phyloP scores from a whole-genome alignment of 2,113 vertebrate genomes.

The Tachycineta bicolor region DNA sequence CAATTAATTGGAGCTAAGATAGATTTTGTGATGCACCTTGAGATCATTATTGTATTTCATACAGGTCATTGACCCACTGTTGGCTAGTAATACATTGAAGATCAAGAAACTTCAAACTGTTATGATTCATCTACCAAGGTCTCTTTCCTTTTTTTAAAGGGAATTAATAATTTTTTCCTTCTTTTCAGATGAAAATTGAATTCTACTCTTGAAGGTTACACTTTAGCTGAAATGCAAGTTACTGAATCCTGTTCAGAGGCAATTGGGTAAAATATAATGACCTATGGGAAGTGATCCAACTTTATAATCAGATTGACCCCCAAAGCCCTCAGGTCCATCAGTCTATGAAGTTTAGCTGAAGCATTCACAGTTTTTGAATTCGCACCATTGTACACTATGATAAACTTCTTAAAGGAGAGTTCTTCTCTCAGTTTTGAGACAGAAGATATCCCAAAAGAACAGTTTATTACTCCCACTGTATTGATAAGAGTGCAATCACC shows the following conservation, averaged over 20 bases:
- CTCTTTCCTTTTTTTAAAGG: neutral
- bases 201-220: neutral
- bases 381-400: neutral
- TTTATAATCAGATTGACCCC: neutral
- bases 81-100: neutral
- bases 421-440: neutral
- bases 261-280: neutral
- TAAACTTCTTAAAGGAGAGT: neutral
- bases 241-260: neutral
- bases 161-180: neutral
- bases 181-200: neutral
- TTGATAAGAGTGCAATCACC: neutral
- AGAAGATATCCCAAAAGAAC: neutral
- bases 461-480: neutral
- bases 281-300: neutral
- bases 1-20: constrained; percentile 4
- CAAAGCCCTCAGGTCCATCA: neutral
- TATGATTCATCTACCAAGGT: neutral
- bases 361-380: neutral
- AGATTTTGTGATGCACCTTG: neutral
- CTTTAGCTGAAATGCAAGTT: neutral
- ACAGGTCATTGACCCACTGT: neutral
- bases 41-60: constrained; percentile 2
- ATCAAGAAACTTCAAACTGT: neutral
- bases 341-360: neutral